Base-by-base conservation (phyloP, 1,140 invertebrate genomes). In the Tribolium castaneum region DNA sequence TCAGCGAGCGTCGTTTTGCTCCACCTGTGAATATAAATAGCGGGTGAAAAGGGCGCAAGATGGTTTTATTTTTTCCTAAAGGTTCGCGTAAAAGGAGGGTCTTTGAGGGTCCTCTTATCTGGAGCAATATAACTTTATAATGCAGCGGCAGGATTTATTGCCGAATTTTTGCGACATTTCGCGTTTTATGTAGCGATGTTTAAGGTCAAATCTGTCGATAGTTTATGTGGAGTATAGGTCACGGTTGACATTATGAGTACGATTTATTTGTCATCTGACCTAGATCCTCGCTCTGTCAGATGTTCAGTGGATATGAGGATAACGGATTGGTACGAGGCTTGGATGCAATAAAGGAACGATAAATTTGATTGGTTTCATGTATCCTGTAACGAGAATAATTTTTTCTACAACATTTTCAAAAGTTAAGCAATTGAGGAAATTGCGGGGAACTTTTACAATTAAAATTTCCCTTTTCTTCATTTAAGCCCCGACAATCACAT, bases 391-490 rank as follows among this genome's bases (percentile, higher is more conserved):
- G 16, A 62, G 3, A 7, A 39, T 35, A 14, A 35, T 59, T 59
- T 59, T 4, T 54, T 25, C 10, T 59, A 9, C 1, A 59, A 59
- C 25, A 59, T 66, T 35, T 35, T 7, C 30, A 10, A 66, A 66
- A 66, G 59, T 66, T 66, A 66, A 39, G 19, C 25, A 66, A 13
- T 4, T 66, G 59, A 12, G 59, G 59, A 66, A 35, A 35, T 66
- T 66, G 59, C 14, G 59, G 14, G 59, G n/a, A 66, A 66, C 59
- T 66, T 66, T 66, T 39, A 66, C 59, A 66, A 66, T 66, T 66
- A 66, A 66, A 66, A 66, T 66, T 66, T 66, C 59, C 59, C 30
- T 66, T 30, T 66, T 66, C 59, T 66, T 66, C 59, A 14, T 66
- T 66, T 66, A 66, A 66, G 14, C 30, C 25, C 13, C 59, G 59